Evolutionary conservation across 2,797 vertebrate genomes (phyloP), one percentile per base, ranked within the genome.

Genomic region (Centroberyx gerrardi): DNA sequence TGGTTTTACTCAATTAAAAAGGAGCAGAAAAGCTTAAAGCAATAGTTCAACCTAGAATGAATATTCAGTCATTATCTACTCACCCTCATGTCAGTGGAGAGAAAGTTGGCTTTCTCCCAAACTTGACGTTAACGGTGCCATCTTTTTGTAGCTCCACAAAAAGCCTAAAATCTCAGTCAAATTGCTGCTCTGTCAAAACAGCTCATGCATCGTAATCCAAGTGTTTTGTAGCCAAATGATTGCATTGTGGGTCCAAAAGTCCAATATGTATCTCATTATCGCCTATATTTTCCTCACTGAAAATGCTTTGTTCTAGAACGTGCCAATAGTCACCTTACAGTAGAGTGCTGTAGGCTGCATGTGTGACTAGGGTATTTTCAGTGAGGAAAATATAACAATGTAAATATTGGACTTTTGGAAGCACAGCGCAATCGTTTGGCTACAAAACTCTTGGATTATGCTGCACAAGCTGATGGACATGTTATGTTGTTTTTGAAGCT

Each of bases 331-430:
- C 22, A 22, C 22, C 22, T 22, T 22, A 13, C 10, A 13, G 10
- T 10, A 14, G 40, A 42, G 40, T 2, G 9, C 38, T 9, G 33
- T 7, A 10, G 38, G 38, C 1, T 42, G 40, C 40, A 12, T 62
- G 74, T 71, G 69, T 66, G 78, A 89, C 69, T 56, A 77, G 60
- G 5, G 69, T 28, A 74, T 75, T 72, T 64, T 68, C 72, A 66
- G 75, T 42, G 40, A 42, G 70, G 51, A 78, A 80, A 84, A 84
- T 80, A 80, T 82, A 69, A 68, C 80, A 78, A 86, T 61, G 77
- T 87, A 84, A 89, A 87, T 70, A 84, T 67, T 84, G 85, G 80
- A 12, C 12, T 42, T 42, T 12, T 13, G 12, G 9, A 42, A 1
- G 2, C 40, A 13, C 78, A 67, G 14, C 9, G 1, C 33, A 58